Percentiles rank a stretch among this genome's conserved stretches.
phyloP scores from a whole-genome alignment of 2,797 vertebrate genomes.

The Pantherophis vulpinus region DNA sequence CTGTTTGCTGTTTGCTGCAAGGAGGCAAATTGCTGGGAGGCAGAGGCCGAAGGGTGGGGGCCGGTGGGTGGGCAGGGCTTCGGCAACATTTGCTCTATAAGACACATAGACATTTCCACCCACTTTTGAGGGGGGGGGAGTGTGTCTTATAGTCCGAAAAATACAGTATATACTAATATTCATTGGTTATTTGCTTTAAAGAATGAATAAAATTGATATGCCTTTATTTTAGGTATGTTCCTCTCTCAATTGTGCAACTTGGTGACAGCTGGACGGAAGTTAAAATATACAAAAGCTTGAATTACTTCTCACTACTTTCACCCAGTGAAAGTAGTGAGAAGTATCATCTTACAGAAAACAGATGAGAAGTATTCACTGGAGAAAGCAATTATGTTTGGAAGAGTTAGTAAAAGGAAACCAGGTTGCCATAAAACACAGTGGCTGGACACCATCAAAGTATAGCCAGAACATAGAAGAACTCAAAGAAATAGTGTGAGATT shows the following conservation, averaged over 20 bases:
- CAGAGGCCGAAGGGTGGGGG: too few relatives aligned
- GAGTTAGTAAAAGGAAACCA: not conserved
- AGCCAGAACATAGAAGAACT: not conserved
- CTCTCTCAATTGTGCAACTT: not conserved
- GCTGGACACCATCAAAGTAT: not conserved
- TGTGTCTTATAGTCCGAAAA: too few relatives aligned
- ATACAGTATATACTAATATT: not conserved
- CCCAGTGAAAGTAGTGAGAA: too few relatives aligned
- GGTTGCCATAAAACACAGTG: not conserved
- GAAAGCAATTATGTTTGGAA: not conserved
- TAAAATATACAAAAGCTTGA: not conserved
- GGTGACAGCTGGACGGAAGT: not conserved
- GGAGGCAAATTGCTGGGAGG: too few relatives aligned
- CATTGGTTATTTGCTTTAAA: not conserved
- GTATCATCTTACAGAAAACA: not conserved
- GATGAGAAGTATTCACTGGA: not conserved
- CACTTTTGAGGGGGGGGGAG: too few relatives aligned
- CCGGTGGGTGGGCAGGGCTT: too few relatives aligned
- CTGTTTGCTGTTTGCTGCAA: too few relatives aligned
- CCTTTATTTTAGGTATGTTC: not conserved
- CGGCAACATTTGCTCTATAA: too few relatives aligned
- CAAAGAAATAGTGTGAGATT: not conserved
- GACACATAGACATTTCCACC: too few relatives aligned
- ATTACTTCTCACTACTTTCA: not conserved
- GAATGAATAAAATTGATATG: not conserved